phyloP scores from a whole-genome alignment of 1,140 invertebrate genomes.

The Drosophila kohkoa region DNA sequence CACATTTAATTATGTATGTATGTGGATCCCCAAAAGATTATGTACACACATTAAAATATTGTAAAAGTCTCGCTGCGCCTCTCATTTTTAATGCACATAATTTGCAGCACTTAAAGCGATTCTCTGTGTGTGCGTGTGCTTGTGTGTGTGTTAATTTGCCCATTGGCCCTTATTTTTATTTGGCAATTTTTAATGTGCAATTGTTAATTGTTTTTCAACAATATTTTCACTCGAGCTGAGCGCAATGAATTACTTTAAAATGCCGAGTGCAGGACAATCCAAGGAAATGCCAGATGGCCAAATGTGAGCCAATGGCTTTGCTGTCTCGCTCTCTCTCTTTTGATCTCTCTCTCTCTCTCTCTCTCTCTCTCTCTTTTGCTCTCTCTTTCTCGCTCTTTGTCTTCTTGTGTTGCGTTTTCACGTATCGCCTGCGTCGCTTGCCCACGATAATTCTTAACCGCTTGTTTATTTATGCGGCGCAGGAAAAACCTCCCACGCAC shows the following conservation, averaged over 20 bases:
- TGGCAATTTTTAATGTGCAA: conserved; percentile 62
- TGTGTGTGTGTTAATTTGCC: conserved; percentile 54
- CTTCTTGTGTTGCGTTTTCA: conserved; percentile 11
- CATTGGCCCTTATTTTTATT: conserved; percentile 28
- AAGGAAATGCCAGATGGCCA: conserved; percentile 58
- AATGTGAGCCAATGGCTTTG: conserved; percentile 3
- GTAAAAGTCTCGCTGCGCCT: no score
- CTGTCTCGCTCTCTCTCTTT: neutral
- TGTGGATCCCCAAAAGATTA: no score
- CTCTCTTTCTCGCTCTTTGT: neutral
- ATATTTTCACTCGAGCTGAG: conserved; percentile 49
- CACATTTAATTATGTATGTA: no score
- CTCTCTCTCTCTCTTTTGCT: neutral
- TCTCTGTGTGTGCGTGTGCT: neutral
- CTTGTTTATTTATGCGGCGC: conserved; percentile 79
- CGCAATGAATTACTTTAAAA: conserved; percentile 57
- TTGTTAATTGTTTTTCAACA: conserved; percentile 81
- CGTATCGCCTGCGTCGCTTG: conserved; percentile 33
- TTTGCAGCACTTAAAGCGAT: conserved; percentile 31
- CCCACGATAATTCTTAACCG: conserved; percentile 79
- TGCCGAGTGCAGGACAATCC: conserved; percentile 21
- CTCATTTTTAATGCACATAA: conserved; percentile 1
- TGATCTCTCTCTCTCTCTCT: neutral
- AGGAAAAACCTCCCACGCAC: conserved; percentile 60
- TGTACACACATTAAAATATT: no score